Percentiles rank a stretch among this genome's conserved stretches.
These are phyloP conservation scores for Mesodorylaimus sp. DNA, from an alignment of 2,888 invertebrate species.

Conservation along the genomic window DNA sequence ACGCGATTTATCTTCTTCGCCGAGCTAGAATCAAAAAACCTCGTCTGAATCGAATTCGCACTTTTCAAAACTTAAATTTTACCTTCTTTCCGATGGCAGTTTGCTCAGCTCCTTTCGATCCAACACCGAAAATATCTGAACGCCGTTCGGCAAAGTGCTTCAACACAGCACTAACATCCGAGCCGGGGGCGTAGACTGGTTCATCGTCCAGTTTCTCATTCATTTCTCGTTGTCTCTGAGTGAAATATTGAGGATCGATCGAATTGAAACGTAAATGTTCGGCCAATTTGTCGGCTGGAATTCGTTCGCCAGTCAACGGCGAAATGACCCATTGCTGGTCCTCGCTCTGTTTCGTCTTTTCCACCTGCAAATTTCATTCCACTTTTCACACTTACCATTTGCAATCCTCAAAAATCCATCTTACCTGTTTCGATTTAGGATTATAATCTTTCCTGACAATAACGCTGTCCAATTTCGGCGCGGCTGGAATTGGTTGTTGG, in stretches of 20 bases:
- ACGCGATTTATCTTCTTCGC: slow-evolving; percentile 28
- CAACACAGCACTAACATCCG: slow-evolving; percentile 85
- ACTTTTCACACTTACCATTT: too few species aligned
- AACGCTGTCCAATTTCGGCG: slow-evolving; percentile 74
- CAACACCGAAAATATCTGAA: slow-evolving; percentile 98
- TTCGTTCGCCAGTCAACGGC: slow-evolving; percentile 91
- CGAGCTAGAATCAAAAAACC: slow-evolving; percentile 25
- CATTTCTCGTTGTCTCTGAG: slow-evolving; percentile 28
- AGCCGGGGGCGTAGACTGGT: slow-evolving; percentile 56
- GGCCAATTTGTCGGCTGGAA: slow-evolving; percentile 86
- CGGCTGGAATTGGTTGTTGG: slow-evolving; percentile 41
- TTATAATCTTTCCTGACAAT: slow-evolving; percentile 87
- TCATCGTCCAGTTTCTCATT: slow-evolving; percentile 80
- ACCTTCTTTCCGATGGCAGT: slow-evolving; percentile 97
- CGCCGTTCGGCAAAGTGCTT: slow-evolving; percentile 90
- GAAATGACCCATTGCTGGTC: slow-evolving; percentile 63
- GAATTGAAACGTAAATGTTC: slow-evolving; percentile 78
- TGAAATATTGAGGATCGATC: slow-evolving; percentile 24
- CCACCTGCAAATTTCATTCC: slow-evolving; percentile 5
- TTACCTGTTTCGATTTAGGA: slow-evolving; percentile 46
- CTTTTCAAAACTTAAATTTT: slow-evolving; percentile 10
- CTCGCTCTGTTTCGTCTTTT: background rate
- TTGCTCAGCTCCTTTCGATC: slow-evolving; percentile 59
- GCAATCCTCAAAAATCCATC: background rate
- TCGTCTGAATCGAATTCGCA: background rate